These are phyloP conservation scores for Melopsittacus undulatus DNA, from an alignment of 2,797 vertebrate genomes.

Conservation along the genomic window DNA sequence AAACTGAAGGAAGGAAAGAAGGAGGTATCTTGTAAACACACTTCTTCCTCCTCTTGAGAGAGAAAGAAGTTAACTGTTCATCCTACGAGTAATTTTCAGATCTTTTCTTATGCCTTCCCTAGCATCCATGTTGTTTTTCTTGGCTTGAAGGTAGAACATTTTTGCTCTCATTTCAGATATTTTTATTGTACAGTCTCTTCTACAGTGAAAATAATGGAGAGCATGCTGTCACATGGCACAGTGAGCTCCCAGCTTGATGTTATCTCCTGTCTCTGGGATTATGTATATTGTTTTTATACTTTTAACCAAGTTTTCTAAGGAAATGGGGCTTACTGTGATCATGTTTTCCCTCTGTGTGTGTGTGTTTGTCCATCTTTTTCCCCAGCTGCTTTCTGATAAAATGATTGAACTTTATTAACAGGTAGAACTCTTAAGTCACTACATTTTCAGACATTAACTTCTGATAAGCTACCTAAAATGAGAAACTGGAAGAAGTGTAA, in stretches of 20 bases:
- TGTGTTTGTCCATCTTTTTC: background rate
- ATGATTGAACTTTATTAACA: background rate
- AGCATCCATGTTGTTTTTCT: slow-evolving; percentile 42
- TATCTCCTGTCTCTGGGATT: background rate
- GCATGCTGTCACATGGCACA: slow-evolving; percentile 26
- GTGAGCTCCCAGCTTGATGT: slow-evolving; percentile 31
- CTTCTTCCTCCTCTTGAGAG: background rate
- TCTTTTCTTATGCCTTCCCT: background rate
- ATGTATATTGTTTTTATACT: background rate
- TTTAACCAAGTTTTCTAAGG: background rate
- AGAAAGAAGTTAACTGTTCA: background rate
- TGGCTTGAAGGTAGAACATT: slow-evolving; percentile 26
- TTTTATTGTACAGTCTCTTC: slow-evolving; percentile 32
- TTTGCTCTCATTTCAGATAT: slow-evolving; percentile 44
- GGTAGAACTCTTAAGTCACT: background rate
- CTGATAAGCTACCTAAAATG: background rate
- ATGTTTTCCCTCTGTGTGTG: background rate
- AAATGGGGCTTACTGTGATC: background rate
- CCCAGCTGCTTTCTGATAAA: background rate
- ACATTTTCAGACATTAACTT: background rate
- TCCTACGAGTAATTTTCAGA: slow-evolving; percentile 13
- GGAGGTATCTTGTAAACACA: background rate
- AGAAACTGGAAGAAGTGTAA: background rate
- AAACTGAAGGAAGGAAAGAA: slow-evolving; percentile 23
- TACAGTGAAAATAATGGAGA: slow-evolving; percentile 28